Base-by-base conservation (phyloP, 2,888 invertebrate genomes). In the Nemoura dubitans region DNA sequence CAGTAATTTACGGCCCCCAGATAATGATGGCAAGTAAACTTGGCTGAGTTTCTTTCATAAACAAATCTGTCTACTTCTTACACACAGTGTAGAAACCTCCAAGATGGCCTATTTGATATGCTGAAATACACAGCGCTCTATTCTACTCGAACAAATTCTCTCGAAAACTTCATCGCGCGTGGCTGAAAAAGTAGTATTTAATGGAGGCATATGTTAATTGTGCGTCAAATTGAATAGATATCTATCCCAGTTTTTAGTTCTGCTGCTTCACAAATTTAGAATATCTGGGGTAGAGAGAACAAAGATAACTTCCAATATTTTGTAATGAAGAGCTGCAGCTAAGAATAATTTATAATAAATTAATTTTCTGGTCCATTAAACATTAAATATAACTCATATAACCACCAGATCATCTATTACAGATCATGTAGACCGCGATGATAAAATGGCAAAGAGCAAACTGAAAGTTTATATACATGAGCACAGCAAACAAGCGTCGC, bases 171-270 rank as follows among this genome's bases (percentile, higher is more conserved):
- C 21, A 59, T 14, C 14, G 59, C 59, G 59, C 59, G 16, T 59
- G 59, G 59, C 59, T 59, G 59, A 59, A 59, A 59, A 59, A 59
- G 59, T 59, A 1, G 59, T 59, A 59, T 59, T 59, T 59, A 59
- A 59, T 59, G 59, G 59, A 7, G 59, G 59, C 59, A 16, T 59
- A 1, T 59, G 59, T 21, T 59, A 59, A 59, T 59, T 59, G 59
- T 59, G 59, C 59, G 59, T 59, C 59, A 59, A 59, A 59, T 59
- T 59, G 59, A 59, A 59, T 59, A 59, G 3, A 59, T 59, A 59
- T 59, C 21, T 59, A 36, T 36, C 36, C 36, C 59, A 21, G 21
- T 2, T 21, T 14, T 1, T 16, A 59, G 59, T 59, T 59, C 59
- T 21, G 21, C 36, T 1, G 21, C 59, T 3, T 59, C 59, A 59